Evolutionary conservation across 2,113 vertebrate genomes (phyloP).

Genomic region (Menura novaehollandiae): DNA sequence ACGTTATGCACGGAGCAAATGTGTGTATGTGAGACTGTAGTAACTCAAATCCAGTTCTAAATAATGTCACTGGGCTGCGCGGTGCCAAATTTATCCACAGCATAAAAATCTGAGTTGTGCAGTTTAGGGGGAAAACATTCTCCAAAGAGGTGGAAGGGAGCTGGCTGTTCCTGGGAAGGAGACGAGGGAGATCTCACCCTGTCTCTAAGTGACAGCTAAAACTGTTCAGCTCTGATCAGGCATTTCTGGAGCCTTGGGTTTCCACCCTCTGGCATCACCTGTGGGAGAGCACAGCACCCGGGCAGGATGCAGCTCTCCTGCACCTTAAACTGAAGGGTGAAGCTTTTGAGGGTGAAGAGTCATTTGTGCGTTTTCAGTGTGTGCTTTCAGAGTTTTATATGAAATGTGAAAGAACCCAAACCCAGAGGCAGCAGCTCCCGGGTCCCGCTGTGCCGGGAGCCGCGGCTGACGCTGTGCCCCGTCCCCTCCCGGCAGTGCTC

Average conservation of each 20-base stretch:
- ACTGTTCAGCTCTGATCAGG: not conserved
- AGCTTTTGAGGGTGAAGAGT: not conserved
- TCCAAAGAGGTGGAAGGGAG: not conserved
- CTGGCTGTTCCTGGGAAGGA: not conserved
- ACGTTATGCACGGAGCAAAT: not conserved
- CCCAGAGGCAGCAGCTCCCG: too few species aligned
- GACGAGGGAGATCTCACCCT: not conserved
- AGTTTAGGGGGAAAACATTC: not conserved
- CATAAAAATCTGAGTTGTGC: not conserved
- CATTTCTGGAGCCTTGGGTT: not conserved
- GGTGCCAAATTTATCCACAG: constrained; percentile 13
- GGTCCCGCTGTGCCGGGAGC: accelerated
- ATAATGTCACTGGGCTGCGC: not conserved
- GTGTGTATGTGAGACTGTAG: constrained; percentile 9
- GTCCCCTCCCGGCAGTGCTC: constrained; percentile 75
- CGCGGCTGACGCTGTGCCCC: not conserved
- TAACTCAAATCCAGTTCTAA: constrained; percentile 54
- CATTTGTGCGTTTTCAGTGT: accelerated
- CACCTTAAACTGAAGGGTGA: not conserved
- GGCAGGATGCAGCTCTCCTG: not conserved
- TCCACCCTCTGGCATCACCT: not conserved
- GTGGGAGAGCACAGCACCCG: accelerated
- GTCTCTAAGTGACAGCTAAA: not conserved
- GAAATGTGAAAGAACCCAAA: not conserved
- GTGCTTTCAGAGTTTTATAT: not conserved